Evolutionary conservation across 2,797 vertebrate species (phyloP).

Genomic region (Danio choprae): DNA sequence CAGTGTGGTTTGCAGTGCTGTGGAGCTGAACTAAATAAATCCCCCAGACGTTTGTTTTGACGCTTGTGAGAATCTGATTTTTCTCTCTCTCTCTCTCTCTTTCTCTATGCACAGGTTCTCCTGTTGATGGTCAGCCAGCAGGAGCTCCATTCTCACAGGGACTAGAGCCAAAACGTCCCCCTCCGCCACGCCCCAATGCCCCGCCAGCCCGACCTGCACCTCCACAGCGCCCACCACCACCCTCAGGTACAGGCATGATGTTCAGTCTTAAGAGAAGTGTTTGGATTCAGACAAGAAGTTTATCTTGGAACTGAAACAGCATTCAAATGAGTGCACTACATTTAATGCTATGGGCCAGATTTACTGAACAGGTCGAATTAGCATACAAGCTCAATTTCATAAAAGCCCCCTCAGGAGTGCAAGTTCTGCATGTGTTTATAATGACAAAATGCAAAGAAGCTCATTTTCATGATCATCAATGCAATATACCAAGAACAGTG

Average conservation of each 20-base stretch:
- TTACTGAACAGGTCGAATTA: too few relatives aligned
- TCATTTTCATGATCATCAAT: too few relatives aligned
- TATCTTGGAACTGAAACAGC: neutral
- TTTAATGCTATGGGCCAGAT: too few relatives aligned
- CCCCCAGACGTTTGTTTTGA: neutral
- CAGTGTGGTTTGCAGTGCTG: conserved; percentile 42
- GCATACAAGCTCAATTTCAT: too few relatives aligned
- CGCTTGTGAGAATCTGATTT: conserved; percentile 26
- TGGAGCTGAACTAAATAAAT: conserved; percentile 11
- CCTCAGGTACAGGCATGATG: conserved; percentile 83
- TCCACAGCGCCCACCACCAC: conserved; percentile 95
- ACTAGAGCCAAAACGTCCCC: conserved; percentile 89
- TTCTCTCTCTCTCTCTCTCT: neutral
- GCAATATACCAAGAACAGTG: too few relatives aligned
- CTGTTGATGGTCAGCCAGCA: conserved; percentile 79
- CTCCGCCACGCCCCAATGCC: conserved; percentile 89
- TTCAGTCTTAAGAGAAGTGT: too few relatives aligned
- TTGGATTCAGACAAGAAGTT: neutral
- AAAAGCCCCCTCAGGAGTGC: too few relatives aligned
- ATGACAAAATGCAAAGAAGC: too few relatives aligned
- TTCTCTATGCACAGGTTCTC: conserved; percentile 59
- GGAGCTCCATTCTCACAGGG: conserved; percentile 76
- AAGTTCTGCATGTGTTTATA: too few relatives aligned
- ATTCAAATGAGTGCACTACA: neutral
- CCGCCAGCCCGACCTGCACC: conserved; percentile 94